phyloP scores from a whole-genome alignment of 2,113 vertebrate species.

The Struthidea cinerea region DNA sequence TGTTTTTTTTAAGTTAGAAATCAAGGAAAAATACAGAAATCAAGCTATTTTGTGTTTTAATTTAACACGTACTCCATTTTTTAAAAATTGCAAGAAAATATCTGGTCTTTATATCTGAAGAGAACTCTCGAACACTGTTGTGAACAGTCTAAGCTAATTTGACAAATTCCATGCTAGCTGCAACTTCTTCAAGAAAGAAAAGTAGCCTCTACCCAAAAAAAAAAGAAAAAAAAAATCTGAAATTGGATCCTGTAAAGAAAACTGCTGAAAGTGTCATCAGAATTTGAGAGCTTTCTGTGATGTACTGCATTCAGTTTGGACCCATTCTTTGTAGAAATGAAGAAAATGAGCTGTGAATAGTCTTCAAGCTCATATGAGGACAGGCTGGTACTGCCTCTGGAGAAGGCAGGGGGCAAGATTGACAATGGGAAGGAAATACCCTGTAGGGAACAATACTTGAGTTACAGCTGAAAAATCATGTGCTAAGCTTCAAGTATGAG shows the following conservation, averaged over 20 bases:
- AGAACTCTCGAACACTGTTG: background rate
- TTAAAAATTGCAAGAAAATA: background rate
- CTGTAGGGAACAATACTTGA: background rate
- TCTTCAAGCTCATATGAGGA: background rate
- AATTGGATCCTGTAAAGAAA: background rate
- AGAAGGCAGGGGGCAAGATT: background rate
- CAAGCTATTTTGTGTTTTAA: background rate
- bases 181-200: background rate
- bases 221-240: background rate
- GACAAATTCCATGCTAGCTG: background rate
- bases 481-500: background rate
- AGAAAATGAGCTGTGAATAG: background rate
- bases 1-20: background rate
- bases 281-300: background rate
- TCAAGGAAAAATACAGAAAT: background rate
- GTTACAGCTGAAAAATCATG: background rate
- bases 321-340: background rate
- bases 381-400: background rate
- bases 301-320: background rate
- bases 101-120: background rate
- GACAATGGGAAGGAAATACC: background rate
- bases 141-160: background rate
- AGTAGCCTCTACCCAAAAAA: background rate
- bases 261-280: background rate
- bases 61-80: background rate